phyloP scores from a whole-genome alignment of 2,113 vertebrate genomes.

The Hippocampus mohnikei region DNA sequence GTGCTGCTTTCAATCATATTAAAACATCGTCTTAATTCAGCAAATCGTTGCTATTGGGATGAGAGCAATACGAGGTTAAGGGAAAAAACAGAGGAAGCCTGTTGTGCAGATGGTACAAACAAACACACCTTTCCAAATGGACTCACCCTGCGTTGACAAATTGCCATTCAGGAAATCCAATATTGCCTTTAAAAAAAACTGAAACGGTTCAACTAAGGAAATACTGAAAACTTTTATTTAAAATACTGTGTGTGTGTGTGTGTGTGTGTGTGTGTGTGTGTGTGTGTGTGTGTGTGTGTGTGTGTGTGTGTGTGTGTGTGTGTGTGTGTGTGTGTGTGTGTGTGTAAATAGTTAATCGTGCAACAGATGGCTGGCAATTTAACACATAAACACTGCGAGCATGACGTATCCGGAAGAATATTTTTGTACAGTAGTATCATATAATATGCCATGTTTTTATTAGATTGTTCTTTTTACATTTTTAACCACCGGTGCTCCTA shows the following conservation, averaged over 20 bases:
- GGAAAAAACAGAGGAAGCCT: neutral
- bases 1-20: constrained; percentile 19
- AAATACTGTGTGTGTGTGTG: too few species aligned
- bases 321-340: neutral
- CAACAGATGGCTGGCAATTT: constrained; percentile 71
- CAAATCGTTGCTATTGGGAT: neutral
- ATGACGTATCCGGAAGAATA: constrained; percentile 1
- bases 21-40: neutral
- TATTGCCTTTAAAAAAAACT: constrained; percentile 18
- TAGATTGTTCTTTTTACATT: neutral
- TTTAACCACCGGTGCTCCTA: neutral
- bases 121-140: constrained; percentile 67
- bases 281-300: too few species aligned
- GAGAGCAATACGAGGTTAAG: neutral
- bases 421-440: neutral
- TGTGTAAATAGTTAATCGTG: constrained; percentile 28
- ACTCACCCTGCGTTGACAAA: constrained; percentile 70
- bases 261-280: too few species aligned
- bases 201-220: constrained; percentile 21
- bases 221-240: neutral
- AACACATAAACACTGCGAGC: neutral
- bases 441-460: neutral
- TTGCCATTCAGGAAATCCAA: constrained; percentile 69
- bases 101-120: constrained; percentile 18
- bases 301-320: too few species aligned